These are phyloP conservation scores for Chaetogeoica ovagalla DNA, from an alignment of 2,888 invertebrate species.

Conservation along the genomic window DNA sequence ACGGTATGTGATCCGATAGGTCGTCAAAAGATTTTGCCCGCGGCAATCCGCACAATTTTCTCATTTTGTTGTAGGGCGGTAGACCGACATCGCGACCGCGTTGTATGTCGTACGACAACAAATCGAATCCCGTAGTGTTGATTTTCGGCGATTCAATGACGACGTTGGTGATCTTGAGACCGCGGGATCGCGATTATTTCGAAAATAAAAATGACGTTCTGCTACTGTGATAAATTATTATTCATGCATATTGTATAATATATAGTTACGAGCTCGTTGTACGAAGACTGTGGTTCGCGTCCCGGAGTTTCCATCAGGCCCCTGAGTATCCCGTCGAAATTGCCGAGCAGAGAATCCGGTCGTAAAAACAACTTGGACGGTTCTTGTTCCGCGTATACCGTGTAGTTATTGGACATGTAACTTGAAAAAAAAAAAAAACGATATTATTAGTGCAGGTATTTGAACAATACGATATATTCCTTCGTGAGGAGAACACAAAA, in stretches of 20 bases:
- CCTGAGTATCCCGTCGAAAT: conserved; percentile 23
- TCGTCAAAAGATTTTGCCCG: conserved; percentile 77
- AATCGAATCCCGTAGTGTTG: conserved; percentile 71
- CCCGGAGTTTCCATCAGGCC: conserved; percentile 14
- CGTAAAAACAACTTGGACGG: conserved; percentile 18
- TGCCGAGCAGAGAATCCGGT: conserved; percentile 20
- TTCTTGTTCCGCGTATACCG: conserved; percentile 24
- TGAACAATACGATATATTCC: too few species aligned
- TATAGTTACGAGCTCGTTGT: conserved; percentile 17
- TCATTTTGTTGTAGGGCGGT: conserved; percentile 89
- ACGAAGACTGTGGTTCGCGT: not conserved
- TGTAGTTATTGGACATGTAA: conserved; percentile 4
- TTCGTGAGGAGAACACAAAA: not conserved
- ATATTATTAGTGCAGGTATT: too few species aligned
- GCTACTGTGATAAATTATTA: not conserved
- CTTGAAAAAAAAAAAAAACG: not conserved
- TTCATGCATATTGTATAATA: not conserved
- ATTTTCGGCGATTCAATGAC: not conserved
- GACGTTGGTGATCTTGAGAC: conserved; percentile 37
- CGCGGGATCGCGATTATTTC: too few species aligned
- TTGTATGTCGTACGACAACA: conserved; percentile 91
- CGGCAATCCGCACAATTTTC: conserved; percentile 85
- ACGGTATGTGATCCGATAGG: conserved; percentile 83
- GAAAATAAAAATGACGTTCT: too few species aligned
- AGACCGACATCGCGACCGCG: conserved; percentile 88